Base-by-base conservation (phyloP, 2,113 vertebrate genomes). In the Hippocampus guttulatus region DNA sequence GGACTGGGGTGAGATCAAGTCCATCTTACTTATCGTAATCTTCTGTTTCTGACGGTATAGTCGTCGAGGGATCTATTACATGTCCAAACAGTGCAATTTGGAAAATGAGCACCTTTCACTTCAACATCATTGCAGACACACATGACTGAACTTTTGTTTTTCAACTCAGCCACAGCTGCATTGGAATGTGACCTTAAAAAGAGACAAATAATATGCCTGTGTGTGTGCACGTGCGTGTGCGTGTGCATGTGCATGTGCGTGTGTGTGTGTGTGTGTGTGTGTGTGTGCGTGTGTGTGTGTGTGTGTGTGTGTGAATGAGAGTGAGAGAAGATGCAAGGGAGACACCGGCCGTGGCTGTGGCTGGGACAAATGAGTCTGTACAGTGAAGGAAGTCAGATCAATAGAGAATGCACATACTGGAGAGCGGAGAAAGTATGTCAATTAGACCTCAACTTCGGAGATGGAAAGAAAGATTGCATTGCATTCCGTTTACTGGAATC, bases 341-440 rank as follows among this genome's bases (percentile, higher is more conserved):
- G 86, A 85, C 80, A 80, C 69, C 64, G 72, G 71, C 67, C 33
- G 33, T 38, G 33, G 33, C 33, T 82, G 80, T 78, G 72, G 82
- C 88, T 85, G 71, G 71, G 81, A 87, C 87, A 8, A 80, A 86
- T 82, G 70, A 78, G 70, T 71, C 74, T 88, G 84, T 84, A 82
- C 82, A 86, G 79, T 78, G 74, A 73, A 84, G 54, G 71, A 79
- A 78, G 77, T 64, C 40, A 75, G 75, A 91, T 91, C 88, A 87
- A 89, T 91, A 88, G 69, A 83, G 88, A 84, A 90, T 88, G 84
- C 85, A 88, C 84, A 88, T 85, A 83, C 84, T 78, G 64, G 81
- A 86, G 86, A 85, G 72, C 68, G 77, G 85, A 82, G 57, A 84
- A 85, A 84, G 86, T 84, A 75, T 84, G 82, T 82, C 87, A 91